Evolutionary conservation across 1,140 invertebrate species (phyloP).

Genomic region (Drosophila prosaltans): DNA sequence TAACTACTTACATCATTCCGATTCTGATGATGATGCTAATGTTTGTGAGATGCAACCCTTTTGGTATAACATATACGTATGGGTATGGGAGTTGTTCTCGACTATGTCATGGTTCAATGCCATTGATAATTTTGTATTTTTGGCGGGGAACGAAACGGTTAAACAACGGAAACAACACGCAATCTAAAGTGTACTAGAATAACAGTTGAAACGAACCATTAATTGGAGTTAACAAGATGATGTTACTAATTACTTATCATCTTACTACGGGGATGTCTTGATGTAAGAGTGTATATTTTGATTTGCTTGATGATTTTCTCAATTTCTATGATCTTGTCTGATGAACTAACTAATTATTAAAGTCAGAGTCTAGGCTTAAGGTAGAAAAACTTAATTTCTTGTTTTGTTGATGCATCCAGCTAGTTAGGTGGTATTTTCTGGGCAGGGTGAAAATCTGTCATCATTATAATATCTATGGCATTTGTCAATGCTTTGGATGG

Average conservation of each 20-base stretch:
- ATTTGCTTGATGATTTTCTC: background rate
- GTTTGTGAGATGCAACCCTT: conserved; percentile 7
- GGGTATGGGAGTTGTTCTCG: conserved; percentile 17
- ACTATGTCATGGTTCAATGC: conserved; percentile 68
- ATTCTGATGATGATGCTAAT: conserved; percentile 2
- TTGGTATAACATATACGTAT: background rate
- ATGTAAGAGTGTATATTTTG: background rate
- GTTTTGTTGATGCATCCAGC: background rate
- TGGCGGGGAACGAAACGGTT: too few relatives aligned
- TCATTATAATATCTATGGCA: too few relatives aligned
- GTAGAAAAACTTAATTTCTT: too few relatives aligned
- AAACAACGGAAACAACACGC: conserved; percentile 52
- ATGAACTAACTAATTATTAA: background rate
- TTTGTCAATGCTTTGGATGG: too few relatives aligned
- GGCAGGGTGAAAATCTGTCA: background rate
- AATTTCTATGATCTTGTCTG: background rate
- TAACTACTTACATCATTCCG: conserved; percentile 29
- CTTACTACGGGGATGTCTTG: background rate
- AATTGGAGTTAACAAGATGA: conserved; percentile 3
- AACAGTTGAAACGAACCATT: background rate
- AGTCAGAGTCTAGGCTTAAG: too few relatives aligned
- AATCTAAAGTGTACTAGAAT: conserved; percentile 18
- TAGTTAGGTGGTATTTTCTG: too few relatives aligned
- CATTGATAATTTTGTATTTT: conserved; percentile 46
- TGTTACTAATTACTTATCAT: background rate